phyloP scores from a whole-genome alignment of 2,797 vertebrate genomes.

The Nasua narica region DNA sequence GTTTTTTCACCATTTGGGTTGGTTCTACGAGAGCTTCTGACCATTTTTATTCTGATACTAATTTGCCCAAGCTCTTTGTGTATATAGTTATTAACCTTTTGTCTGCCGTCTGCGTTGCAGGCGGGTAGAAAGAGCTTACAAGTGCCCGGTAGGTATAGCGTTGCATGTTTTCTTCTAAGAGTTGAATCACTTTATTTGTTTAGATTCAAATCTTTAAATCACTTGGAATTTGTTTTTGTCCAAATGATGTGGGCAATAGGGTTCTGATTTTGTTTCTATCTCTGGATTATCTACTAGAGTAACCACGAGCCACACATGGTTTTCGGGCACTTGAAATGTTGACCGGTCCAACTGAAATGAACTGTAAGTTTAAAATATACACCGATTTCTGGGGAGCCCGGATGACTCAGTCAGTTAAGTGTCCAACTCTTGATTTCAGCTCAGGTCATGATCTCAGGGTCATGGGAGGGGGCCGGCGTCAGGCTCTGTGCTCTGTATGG shows the following conservation, averaged over 20 bases:
- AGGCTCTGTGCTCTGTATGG: neutral
- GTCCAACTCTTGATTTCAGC: neutral
- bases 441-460: neutral
- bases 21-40: neutral
- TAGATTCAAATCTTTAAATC: neutral
- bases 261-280: neutral
- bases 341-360: neutral
- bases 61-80: neutral
- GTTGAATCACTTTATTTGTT: neutral
- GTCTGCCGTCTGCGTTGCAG: neutral
- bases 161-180: neutral
- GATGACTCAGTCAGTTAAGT: neutral
- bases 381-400: neutral
- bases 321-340: neutral
- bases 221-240: conserved; percentile 15
- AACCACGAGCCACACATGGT: neutral
- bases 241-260: neutral
- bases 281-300: neutral
- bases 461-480: rapidly evolving
- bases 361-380: neutral
- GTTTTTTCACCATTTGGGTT: neutral
- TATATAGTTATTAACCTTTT: neutral
- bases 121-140: neutral
- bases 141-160: neutral
- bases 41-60: neutral